Base-by-base conservation (phyloP, 2,113 vertebrate species). In the Petrocephalus microphthalmus region DNA sequence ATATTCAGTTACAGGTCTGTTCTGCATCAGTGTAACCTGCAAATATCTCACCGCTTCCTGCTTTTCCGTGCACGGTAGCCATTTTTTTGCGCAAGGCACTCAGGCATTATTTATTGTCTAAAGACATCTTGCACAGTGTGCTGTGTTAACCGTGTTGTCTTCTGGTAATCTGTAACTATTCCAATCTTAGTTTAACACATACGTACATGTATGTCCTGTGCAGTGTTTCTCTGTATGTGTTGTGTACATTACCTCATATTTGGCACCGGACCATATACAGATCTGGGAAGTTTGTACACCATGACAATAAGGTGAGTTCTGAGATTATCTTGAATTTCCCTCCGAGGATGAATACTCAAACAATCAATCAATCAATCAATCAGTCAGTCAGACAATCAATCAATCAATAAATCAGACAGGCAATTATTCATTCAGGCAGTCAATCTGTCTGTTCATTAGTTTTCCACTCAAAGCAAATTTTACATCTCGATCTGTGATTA, bases 391-490 rank as follows among this genome's bases (percentile, higher is more conserved):
- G 60, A 29, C 60, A 67, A n/a, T 29, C 60, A 67, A 67, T 3
- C 60, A 67, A n/a, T 67, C 60, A 67, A 67, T 67, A n/a, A 67
- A 67, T 67, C 60, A 67, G 60, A 67, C 60, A 67, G 57, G 60
- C 60, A 67, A n/a, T 67, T n/a, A 67, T n/a, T 67, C 60, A 29
- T 22, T 25, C 57, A 25, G 60, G 29, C 42, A 42, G 3, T 42
- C 42, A 2, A 3, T 42, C 42, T 42, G 52, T 15, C n/a, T n/a
- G n/a, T n/a, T n/a, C 33, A 78, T 42, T 78, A 17, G 71, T 78
- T 78, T 78, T 78, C 29, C 6, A 78, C 33, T 42, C 71, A 42
- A 78, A 78, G 71, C 71, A 78, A 78, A 42, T 13, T 37, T 42
- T 78, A 6, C 17, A 37, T 19, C 6, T 78, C 19, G 13, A 78